Conservation (phyloP, 2,113 vertebrate genomes). For the Halichoeres trimaculatus region DNA sequence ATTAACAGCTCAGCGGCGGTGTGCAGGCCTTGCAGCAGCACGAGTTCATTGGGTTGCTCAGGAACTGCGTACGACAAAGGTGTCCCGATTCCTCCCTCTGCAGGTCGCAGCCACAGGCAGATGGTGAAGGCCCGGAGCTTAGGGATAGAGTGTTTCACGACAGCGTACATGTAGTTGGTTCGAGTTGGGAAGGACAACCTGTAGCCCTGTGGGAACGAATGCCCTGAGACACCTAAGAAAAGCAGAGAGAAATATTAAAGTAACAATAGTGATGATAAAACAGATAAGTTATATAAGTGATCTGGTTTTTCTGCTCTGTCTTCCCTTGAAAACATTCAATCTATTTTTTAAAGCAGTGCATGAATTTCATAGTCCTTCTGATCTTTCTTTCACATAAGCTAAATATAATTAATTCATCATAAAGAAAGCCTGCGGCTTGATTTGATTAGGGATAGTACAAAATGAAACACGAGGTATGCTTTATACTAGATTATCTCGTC, state of each 20-base stretch:
- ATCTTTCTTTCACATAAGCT: conserved; percentile 42
- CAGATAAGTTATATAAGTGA: neutral
- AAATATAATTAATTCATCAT: conserved; percentile 58
- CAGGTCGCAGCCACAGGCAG: conserved; percentile 94
- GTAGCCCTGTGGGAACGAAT: conserved; percentile 89
- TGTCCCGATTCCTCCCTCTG: conserved; percentile 87
- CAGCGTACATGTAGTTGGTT: conserved; percentile 94
- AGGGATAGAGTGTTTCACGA: conserved; percentile 87
- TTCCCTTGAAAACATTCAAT: conserved; percentile 21
- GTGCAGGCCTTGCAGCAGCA: conserved; percentile 90
- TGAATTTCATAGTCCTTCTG: conserved; percentile 40
- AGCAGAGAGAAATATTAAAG: neutral
- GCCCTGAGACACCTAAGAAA: conserved; percentile 62
- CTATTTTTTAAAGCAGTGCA: conserved; percentile 9
- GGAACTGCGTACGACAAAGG: conserved; percentile 93
- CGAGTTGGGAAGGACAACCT: conserved; percentile 91
- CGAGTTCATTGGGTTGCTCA: conserved; percentile 92
- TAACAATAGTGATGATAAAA: neutral
- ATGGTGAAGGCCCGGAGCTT: conserved; percentile 89
- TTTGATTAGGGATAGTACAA: conserved; percentile 31
- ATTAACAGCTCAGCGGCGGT: conserved; percentile 93
- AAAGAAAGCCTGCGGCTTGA: conserved; percentile 20
- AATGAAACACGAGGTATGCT: conserved; percentile 19
- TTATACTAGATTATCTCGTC: conserved; percentile 7
- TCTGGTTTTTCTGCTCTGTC: conserved; percentile 10